A percentile compares a stretch with the other conserved stretches of the same genome.
These are phyloP conservation scores for Brachyptera risi DNA, from an alignment of 2,888 invertebrate genomes.

Conservation along the genomic window DNA sequence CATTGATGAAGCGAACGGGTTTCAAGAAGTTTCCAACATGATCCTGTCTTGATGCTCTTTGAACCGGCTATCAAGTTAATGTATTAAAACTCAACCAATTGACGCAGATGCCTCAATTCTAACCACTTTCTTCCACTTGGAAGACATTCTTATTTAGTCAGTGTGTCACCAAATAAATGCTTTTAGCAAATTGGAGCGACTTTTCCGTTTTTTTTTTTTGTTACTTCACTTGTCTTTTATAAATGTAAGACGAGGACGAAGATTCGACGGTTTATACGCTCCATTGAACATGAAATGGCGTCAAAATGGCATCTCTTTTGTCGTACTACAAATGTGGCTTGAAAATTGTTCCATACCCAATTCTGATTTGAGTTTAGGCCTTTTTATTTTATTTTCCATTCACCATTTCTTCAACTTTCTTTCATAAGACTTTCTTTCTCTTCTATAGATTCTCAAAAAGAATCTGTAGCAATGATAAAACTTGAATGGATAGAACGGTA, in stretches of 20 bases:
- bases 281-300: slow-evolving; percentile 30
- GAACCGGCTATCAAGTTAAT: neutral
- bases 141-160: slow-evolving; percentile 9
- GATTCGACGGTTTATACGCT: slow-evolving; percentile 25
- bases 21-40: too few species aligned
- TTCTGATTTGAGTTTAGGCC: slow-evolving; percentile 19
- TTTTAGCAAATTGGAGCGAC: slow-evolving; percentile 19
- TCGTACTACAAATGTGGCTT: slow-evolving; percentile 26
- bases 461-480: slow-evolving; percentile 28
- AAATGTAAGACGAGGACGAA: slow-evolving; percentile 7
- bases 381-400: slow-evolving; percentile 22
- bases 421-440: slow-evolving; percentile 15
- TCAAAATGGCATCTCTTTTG: slow-evolving; percentile 29
- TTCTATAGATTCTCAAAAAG: slow-evolving; percentile 25
- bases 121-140: slow-evolving; percentile 7
- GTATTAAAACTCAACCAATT: neutral
- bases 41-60: too few species aligned
- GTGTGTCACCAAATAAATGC: slow-evolving; percentile 20
- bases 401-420: slow-evolving; percentile 14
- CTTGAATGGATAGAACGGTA: slow-evolving; percentile 16
- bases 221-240: slow-evolving; percentile 4
- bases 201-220: slow-evolving; percentile 14
- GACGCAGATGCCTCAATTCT: neutral
- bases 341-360: slow-evolving; percentile 22
- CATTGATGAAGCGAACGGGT: too few species aligned